phyloP scores from a whole-genome alignment of 2,113 vertebrate species.

The Paralichthys olivaceus region DNA sequence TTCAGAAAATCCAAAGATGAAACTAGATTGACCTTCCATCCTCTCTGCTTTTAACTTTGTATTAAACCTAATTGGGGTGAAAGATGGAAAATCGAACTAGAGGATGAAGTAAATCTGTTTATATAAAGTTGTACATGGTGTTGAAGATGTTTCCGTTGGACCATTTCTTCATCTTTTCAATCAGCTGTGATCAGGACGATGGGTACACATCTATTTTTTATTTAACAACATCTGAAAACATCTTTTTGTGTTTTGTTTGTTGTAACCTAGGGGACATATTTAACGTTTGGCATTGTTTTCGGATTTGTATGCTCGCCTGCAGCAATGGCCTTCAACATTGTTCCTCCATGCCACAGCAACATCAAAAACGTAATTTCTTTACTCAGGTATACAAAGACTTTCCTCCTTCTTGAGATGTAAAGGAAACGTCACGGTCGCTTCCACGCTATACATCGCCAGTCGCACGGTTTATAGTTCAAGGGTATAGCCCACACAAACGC shows the following conservation, averaged over 20 bases:
- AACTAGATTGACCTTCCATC: neutral
- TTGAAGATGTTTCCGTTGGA: conserved; percentile 14
- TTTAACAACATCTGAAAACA: conserved; percentile 34
- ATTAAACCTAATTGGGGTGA: conserved; percentile 42
- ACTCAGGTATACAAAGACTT: conserved; percentile 62
- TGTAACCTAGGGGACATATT: conserved; percentile 51
- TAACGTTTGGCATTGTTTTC: conserved; percentile 58
- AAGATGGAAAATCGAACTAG: conserved; percentile 20
- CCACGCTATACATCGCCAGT: conserved; percentile 9
- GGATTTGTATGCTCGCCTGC: conserved; percentile 62
- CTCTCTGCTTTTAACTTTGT: neutral
- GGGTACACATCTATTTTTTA: too few species aligned
- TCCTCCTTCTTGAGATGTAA: conserved; percentile 52
- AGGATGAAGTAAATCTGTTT: neutral
- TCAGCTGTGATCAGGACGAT: conserved; percentile 18
- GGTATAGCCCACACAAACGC: conserved; percentile 60
- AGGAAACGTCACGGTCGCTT: conserved; percentile 33
- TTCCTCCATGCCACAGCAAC: conserved; percentile 53
- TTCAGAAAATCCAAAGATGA: neutral
- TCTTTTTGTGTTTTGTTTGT: conserved; percentile 53
- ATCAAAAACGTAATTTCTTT: conserved; percentile 71
- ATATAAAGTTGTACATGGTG: neutral
- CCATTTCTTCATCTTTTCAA: conserved; percentile 35
- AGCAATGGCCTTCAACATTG: conserved; percentile 71
- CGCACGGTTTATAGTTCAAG: conserved; percentile 64